These are phyloP conservation scores for Apocheima hispidaria DNA, from an alignment of 2,888 invertebrate genomes.

Conservation along the genomic window DNA sequence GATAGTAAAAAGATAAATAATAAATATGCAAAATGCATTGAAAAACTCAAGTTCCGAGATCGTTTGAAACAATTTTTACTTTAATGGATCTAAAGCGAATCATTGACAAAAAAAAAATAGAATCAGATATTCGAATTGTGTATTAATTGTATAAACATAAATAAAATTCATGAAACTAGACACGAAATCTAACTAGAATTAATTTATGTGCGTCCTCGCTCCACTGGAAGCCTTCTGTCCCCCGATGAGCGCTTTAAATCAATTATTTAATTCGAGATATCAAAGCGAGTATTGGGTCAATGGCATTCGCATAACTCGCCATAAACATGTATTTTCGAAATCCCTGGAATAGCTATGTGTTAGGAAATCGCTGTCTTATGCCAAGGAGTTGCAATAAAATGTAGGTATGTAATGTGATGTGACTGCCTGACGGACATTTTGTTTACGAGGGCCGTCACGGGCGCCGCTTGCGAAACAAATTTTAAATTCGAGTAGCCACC, in stretches of 20 bases:
- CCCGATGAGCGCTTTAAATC: constrained; percentile 43
- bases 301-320: constrained; percentile 62
- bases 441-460: constrained; percentile 65
- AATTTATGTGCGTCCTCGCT: constrained; percentile 49
- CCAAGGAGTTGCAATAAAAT: constrained; percentile 68
- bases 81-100: constrained; percentile 39
- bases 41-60: constrained; percentile 29
- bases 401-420: constrained; percentile 50
- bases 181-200: constrained; percentile 33
- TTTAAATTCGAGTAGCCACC: constrained; percentile 57
- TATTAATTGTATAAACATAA: constrained; percentile 16
- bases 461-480: constrained; percentile 61
- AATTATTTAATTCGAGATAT: constrained; percentile 49
- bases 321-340: constrained; percentile 62
- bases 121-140: constrained; percentile 16
- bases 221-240: constrained; percentile 47
- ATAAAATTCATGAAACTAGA: constrained; percentile 28
- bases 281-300: constrained; percentile 68
- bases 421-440: constrained; percentile 64
- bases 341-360: constrained; percentile 61
- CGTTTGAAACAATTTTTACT: constrained; percentile 36
- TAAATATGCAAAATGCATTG: constrained; percentile 32
- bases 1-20: constrained; percentile 30
- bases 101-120: constrained; percentile 31
- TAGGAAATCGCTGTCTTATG: constrained; percentile 64